These are phyloP conservation scores for Pangasianodon hypophthalmus DNA, from an alignment of 2,113 vertebrate species.

Conservation along the genomic window DNA sequence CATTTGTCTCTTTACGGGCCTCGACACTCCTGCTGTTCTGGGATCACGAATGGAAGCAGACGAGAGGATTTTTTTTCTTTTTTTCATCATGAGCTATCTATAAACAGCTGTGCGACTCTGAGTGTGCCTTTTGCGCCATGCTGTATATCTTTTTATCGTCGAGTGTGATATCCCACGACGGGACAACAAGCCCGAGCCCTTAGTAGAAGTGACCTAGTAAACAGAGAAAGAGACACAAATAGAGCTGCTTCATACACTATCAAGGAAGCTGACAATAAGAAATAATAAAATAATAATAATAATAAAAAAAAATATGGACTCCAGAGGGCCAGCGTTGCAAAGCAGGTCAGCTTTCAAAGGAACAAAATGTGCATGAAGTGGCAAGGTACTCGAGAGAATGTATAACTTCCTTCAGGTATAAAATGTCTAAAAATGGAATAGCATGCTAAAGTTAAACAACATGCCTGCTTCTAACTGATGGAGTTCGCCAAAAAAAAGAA, in stretches of 20 bases:
- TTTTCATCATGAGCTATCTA: conserved; percentile 6
- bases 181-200: conserved; percentile 26
- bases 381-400: neutral
- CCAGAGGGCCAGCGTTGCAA: neutral
- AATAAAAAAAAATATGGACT: neutral
- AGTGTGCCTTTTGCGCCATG: neutral
- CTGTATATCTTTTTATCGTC: neutral
- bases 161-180: conserved; percentile 38
- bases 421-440: neutral
- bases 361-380: neutral
- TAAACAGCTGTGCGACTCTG: conserved; percentile 27
- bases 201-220: conserved; percentile 39
- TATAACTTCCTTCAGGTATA: neutral
- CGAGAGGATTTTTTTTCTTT: neutral
- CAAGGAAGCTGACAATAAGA: neutral
- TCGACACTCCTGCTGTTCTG: neutral
- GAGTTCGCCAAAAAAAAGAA: no score
- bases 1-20: conserved; percentile 24
- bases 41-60: neutral
- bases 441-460: neutral
- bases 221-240: neutral
- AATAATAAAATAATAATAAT: neutral
- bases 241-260: neutral
- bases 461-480: neutral
- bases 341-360: neutral